A percentile compares a stretch with the other conserved stretches of the same genome.
These are phyloP conservation scores for Zaprionus bogoriensis DNA, from an alignment of 2,888 invertebrate genomes.

Conservation along the genomic window DNA sequence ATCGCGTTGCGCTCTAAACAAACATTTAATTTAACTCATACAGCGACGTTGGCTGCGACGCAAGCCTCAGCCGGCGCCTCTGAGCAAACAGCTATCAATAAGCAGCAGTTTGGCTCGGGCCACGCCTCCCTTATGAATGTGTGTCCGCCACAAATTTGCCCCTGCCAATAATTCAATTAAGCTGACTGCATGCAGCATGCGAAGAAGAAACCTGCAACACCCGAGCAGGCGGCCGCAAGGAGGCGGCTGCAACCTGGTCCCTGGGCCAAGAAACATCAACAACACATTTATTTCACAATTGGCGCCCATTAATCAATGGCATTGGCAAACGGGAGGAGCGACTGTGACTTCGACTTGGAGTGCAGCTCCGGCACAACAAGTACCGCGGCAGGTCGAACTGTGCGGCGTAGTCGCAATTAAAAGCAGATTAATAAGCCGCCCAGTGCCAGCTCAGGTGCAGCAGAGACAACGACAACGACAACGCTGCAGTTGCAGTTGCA, in stretches of 20 bases:
- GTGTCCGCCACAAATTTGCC: constrained; percentile 65
- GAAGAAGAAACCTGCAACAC: constrained; percentile 49
- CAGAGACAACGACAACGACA: constrained; percentile 41
- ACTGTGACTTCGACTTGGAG: neutral
- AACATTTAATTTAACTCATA: neutral
- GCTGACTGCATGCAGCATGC: constrained; percentile 1
- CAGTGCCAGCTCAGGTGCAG: constrained; percentile 48
- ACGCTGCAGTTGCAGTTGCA: too few relatives aligned
- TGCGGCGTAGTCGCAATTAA: constrained; percentile 74
- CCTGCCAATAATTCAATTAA: constrained; percentile 76
- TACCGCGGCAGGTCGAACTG: constrained; percentile 45
- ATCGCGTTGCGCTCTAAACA: neutral
- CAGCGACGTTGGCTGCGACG: neutral
- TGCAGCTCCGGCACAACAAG: constrained; percentile 46
- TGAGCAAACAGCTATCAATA: constrained; percentile 70
- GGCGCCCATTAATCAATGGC: constrained; percentile 74
- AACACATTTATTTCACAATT: constrained; percentile 79
- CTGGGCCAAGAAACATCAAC: constrained; percentile 56
- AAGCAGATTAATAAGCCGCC: constrained; percentile 80
- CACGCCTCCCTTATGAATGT: constrained; percentile 54
- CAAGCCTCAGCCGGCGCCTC: constrained; percentile 26
- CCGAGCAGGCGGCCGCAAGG: constrained; percentile 20
- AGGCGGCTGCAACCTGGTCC: neutral
- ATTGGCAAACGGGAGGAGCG: constrained; percentile 43
- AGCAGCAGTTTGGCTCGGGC: constrained; percentile 32